Evolutionary conservation across 1,140 invertebrate species (phyloP).

Genomic region (Drosophila varians): DNA sequence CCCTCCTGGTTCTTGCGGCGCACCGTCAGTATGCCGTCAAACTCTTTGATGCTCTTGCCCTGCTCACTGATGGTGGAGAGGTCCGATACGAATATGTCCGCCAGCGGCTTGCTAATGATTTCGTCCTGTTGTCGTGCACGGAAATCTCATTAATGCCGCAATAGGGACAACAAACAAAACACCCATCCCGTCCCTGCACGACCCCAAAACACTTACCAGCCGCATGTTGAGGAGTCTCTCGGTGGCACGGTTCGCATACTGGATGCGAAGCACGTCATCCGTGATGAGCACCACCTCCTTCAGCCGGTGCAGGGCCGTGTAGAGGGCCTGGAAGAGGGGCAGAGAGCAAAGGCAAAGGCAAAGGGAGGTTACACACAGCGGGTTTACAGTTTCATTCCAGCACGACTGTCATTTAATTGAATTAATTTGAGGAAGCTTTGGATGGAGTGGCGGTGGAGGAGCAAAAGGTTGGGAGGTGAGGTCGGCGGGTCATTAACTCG

Average conservation of each 20-base stretch:
- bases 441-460: not conserved
- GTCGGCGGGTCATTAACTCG: conserved; percentile 47
- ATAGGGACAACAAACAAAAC: conserved; percentile 8
- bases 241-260: conserved; percentile 84
- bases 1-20: conserved; percentile 91
- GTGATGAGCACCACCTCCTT: conserved; percentile 94
- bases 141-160: conserved; percentile 62
- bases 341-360: conserved; percentile 46
- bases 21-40: conserved; percentile 93
- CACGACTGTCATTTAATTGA: conserved; percentile 84
- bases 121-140: conserved; percentile 87
- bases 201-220: conserved; percentile 65
- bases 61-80: conserved; percentile 85
- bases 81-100: conserved; percentile 85
- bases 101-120: conserved; percentile 90
- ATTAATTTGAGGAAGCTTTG: conserved; percentile 30
- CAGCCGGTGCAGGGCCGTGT: conserved; percentile 92
- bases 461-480: conserved; percentile 14
- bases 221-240: conserved; percentile 83
- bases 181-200: not conserved
- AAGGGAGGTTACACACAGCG: not conserved
- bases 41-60: conserved; percentile 91
- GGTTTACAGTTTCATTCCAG: conserved; percentile 83
- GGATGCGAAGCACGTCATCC: conserved; percentile 91
- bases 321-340: conserved; percentile 87